phyloP scores from a whole-genome alignment of 1,140 invertebrate genomes.

The Harpegnathos saltator region DNA sequence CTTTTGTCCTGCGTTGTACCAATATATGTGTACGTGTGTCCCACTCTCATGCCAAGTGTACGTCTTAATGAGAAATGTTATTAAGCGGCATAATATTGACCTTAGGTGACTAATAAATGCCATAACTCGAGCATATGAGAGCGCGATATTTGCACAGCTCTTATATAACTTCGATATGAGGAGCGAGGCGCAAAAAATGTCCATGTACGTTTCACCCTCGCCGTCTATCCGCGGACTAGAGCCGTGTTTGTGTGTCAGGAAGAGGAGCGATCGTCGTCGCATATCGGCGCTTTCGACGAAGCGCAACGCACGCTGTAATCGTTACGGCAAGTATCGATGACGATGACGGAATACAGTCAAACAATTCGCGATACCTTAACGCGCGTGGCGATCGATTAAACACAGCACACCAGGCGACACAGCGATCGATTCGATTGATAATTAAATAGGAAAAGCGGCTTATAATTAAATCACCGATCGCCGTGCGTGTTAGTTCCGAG shows the following conservation, averaged over 20 bases:
- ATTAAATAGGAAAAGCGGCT: conserved; percentile 23
- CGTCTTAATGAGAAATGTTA: conserved; percentile 55
- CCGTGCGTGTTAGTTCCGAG: conserved; percentile 31
- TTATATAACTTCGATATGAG: conserved; percentile 61
- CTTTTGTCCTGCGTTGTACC: no score
- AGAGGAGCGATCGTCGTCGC: background rate
- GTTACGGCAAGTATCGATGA: background rate
- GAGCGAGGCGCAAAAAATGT: conserved; percentile 63
- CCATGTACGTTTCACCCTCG: conserved; percentile 72
- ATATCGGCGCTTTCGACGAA: background rate
- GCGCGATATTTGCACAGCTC: conserved; percentile 66
- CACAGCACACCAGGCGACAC: background rate
- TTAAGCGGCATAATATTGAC: conserved; percentile 63
- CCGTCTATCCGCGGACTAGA: conserved; percentile 63
- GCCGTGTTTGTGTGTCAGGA: background rate
- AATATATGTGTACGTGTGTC: background rate
- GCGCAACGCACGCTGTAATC: conserved; percentile 4
- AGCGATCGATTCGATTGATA: conserved; percentile 32
- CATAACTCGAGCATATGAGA: conserved; percentile 47
- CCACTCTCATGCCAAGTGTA: background rate
- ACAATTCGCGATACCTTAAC: background rate
- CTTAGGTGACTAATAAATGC: conserved; percentile 67
- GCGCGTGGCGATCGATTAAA: conserved; percentile 5
- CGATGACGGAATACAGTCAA: background rate
- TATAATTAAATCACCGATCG: conserved; percentile 58